Evolutionary conservation across 1,140 invertebrate genomes (phyloP).

Genomic region (Anagrus nilaparvatae): DNA sequence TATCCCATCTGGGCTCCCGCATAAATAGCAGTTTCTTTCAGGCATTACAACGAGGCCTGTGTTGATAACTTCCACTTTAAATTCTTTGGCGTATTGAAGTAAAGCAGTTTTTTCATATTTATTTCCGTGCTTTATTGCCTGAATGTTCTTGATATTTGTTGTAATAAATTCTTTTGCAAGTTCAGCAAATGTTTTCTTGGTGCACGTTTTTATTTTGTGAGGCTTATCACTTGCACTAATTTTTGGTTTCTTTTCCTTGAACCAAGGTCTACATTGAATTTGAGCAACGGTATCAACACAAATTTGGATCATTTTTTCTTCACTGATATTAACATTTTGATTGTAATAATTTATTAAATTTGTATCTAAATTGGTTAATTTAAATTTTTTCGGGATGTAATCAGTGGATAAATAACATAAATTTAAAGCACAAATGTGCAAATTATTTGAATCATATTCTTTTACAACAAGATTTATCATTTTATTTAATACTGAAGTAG

Average conservation of each 20-base stretch:
- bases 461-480: no score
- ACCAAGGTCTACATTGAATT: slow-evolving; percentile 14
- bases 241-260: slow-evolving; percentile 11
- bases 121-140: slow-evolving; percentile 10
- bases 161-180: slow-evolving; percentile 10
- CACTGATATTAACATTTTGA: not conserved
- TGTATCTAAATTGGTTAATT: not conserved
- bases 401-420: no score
- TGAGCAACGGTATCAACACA: slow-evolving; percentile 2
- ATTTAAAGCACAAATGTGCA: no score
- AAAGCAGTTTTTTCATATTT: slow-evolving; percentile 6
- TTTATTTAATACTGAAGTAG: no score
- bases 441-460: no score
- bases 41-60: slow-evolving; percentile 13
- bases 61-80: slow-evolving; percentile 11
- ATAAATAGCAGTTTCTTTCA: slow-evolving; percentile 15
- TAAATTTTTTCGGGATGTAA: no score
- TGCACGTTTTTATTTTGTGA: slow-evolving; percentile 19
- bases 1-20: slow-evolving; percentile 17
- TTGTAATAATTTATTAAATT: not conserved
- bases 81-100: slow-evolving; percentile 6
- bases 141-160: slow-evolving; percentile 4
- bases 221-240: slow-evolving; percentile 16
- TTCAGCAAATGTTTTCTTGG: slow-evolving; percentile 12
- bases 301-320: not conserved